Conservation (phyloP, 2,113 vertebrate species). For the Rhizomys pruinosus region DNA sequence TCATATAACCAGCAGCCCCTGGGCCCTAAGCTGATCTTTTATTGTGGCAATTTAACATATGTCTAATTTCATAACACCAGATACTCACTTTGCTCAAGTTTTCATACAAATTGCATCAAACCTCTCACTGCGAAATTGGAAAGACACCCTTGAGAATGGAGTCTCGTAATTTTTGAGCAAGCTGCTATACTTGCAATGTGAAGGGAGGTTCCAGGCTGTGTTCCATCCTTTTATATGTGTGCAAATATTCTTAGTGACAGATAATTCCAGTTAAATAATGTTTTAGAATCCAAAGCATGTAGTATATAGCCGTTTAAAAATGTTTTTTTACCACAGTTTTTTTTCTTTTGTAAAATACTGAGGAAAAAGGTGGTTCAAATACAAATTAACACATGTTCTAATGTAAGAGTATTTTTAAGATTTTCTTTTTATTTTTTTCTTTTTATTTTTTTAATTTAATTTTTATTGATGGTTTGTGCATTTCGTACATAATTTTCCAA, state of each 20-base stretch:
- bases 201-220: not conserved
- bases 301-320: not conserved
- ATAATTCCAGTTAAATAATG: not conserved
- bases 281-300: not conserved
- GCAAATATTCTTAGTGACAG: not conserved
- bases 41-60: constrained; percentile 56
- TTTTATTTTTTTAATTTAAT: no score
- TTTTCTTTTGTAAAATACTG: not conserved
- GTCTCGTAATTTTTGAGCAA: constrained; percentile 37
- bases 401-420: not conserved
- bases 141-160: constrained; percentile 14
- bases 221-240: not conserved
- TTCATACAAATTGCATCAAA: constrained; percentile 46
- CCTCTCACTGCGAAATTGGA: constrained; percentile 36
- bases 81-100: constrained; percentile 43
- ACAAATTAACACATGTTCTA: not conserved
- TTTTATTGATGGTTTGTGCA: not conserved
- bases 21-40: not conserved
- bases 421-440: no score
- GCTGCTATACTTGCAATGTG: not conserved
- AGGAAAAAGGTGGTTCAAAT: not conserved
- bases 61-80: constrained; percentile 30
- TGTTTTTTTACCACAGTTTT: not conserved
- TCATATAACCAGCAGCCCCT: not conserved
- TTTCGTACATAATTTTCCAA: no score